Evolutionary conservation across 2,797 vertebrate genomes (phyloP).

Genomic region (Artibeus lituratus): DNA sequence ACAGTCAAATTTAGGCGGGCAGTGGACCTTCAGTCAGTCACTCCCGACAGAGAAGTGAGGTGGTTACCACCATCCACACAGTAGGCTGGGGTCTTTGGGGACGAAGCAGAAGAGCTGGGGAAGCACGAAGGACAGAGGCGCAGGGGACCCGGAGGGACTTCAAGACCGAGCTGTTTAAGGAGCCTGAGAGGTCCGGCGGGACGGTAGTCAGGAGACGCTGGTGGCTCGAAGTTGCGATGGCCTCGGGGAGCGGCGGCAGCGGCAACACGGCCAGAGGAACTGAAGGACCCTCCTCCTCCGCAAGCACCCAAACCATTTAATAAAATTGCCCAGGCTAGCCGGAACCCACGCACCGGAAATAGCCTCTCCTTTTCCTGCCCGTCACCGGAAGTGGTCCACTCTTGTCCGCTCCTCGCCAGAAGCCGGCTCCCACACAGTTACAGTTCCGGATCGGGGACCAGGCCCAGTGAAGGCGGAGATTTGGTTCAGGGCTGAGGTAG

Average conservation of each 20-base stretch:
- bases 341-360: slow-evolving; percentile 1
- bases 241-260: not conserved
- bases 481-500: too few species aligned
- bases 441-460: slow-evolving; percentile 10
- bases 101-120: not conserved
- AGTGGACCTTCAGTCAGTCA: not conserved
- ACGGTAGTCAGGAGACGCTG: not conserved
- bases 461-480: too few species aligned
- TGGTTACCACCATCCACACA: not conserved
- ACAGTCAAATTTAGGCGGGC: not conserved
- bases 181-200: not conserved
- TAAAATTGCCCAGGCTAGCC: not conserved
- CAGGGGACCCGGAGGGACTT: not conserved
- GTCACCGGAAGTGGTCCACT: slow-evolving; percentile 9
- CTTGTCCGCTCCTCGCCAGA: not conserved
- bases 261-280: not conserved
- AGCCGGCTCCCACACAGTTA: fast-evolving
- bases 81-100: not conserved
- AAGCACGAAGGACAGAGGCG: not conserved
- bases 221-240: not conserved
- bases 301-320: not conserved
- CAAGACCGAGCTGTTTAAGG: not conserved
- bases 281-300: not conserved
- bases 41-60: not conserved
- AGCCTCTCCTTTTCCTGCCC: not conserved